A percentile compares a stretch with the other conserved stretches of the same genome.
phyloP scores from a whole-genome alignment of 2,113 vertebrate species.

The Oryzias melastigma region DNA sequence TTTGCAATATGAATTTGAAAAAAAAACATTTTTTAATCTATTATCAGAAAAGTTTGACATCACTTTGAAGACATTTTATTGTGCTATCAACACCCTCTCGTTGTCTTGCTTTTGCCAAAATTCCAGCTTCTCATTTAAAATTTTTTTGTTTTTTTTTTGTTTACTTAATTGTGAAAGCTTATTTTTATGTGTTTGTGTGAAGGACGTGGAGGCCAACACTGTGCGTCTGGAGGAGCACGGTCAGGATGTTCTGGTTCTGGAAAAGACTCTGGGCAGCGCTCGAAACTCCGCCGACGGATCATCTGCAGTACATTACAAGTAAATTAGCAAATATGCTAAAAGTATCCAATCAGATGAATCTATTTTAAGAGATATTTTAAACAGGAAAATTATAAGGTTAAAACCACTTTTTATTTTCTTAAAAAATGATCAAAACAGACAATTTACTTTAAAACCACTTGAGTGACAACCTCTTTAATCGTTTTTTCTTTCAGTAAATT shows the following conservation, averaged over 20 bases:
- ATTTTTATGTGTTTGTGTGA: constrained; percentile 34
- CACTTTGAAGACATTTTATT: too few species aligned
- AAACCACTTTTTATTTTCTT: too few species aligned
- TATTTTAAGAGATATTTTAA: background rate
- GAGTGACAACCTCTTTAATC: background rate
- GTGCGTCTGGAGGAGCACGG: constrained; percentile 97
- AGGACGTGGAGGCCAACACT: constrained; percentile 99
- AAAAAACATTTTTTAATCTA: too few species aligned
- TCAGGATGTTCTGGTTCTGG: constrained; percentile 96
- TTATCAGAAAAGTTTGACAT: too few species aligned
- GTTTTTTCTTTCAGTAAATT: background rate
- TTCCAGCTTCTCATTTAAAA: too few species aligned
- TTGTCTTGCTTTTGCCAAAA: too few species aligned
- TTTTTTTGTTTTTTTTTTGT: too few species aligned
- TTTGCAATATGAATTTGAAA: too few species aligned
- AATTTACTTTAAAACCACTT: too few species aligned
- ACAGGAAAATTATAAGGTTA: too few species aligned
- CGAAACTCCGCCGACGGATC: constrained; percentile 84
- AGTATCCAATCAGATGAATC: background rate
- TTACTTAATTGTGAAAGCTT: background rate
- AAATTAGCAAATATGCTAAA: constrained; percentile 54
- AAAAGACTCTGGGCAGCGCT: constrained; percentile 87
- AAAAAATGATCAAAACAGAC: too few species aligned
- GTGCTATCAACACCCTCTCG: background rate
- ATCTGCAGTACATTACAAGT: constrained; percentile 91